Conservation (phyloP, 2,888 invertebrate genomes). For the Liopterus haemorrhoidalis region DNA sequence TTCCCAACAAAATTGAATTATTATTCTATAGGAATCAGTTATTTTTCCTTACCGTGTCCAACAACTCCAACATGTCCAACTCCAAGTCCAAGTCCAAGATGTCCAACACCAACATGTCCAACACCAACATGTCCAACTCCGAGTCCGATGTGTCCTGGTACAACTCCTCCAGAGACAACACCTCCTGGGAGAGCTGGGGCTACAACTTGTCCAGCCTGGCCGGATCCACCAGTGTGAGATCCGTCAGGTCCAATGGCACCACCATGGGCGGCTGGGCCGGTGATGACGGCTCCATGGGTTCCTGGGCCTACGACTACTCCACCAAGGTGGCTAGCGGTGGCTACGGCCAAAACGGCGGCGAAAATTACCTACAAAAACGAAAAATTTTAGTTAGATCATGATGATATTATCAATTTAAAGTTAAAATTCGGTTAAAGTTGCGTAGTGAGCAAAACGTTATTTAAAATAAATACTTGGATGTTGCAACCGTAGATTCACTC, state of each 20-base stretch:
- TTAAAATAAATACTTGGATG: too few species aligned
- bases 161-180: constrained; percentile 11
- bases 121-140: constrained; percentile 13
- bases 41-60: too few species aligned
- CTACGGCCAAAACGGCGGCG: constrained; percentile 9
- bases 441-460: too few species aligned
- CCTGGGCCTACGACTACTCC: constrained; percentile 15
- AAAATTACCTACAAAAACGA: too few species aligned
- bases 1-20: too few species aligned
- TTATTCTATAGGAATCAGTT: too few species aligned
- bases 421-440: too few species aligned
- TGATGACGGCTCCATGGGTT: constrained; percentile 22
- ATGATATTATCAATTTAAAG: too few species aligned
- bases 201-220: constrained; percentile 20
- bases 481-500: too few species aligned
- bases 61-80: constrained; percentile 8
- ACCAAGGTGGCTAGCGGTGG: constrained; percentile 13
- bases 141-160: constrained; percentile 23
- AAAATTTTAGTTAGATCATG: too few species aligned
- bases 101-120: constrained; percentile 14
- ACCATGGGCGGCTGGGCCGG: constrained; percentile 24
- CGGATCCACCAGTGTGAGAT: constrained; percentile 17
- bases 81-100: constrained; percentile 8
- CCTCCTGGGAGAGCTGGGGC: constrained; percentile 18
- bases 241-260: constrained; percentile 26